Percentiles rank a stretch among this genome's conserved stretches.
These are phyloP conservation scores for Geodia barretti DNA, from an alignment of 37 sponge, comb jelly and placozoan species.

Conservation along the genomic window DNA sequence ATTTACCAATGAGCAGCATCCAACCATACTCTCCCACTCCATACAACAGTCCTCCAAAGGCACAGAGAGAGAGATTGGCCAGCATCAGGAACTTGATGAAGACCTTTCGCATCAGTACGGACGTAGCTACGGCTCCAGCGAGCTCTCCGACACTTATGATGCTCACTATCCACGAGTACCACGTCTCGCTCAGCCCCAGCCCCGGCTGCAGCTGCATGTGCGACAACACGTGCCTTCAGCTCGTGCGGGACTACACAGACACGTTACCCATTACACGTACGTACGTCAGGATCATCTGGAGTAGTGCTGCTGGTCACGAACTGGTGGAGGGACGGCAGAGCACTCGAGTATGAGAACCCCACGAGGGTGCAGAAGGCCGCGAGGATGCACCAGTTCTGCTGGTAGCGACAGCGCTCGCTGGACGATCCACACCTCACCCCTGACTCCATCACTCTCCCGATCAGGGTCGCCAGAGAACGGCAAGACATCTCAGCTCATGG, in stretches of 20 bases:
- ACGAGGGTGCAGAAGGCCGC: neutral
- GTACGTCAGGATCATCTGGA: conserved; percentile 6
- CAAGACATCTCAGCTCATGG: too few relatives aligned
- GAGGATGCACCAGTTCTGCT: conserved; percentile 50
- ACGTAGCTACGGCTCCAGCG: conserved; percentile 17
- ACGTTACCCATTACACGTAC: too few relatives aligned
- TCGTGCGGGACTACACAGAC: too few relatives aligned
- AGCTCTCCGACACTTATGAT: conserved; percentile 41
- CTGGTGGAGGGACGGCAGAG: conserved; percentile 42
- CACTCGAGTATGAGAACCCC: conserved; percentile 4
- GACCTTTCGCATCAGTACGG: neutral
- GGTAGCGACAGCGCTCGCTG: conserved; percentile 16
- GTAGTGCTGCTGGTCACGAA: conserved; percentile 39
- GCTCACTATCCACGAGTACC: conserved; percentile 32
- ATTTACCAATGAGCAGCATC: conserved; percentile 50
- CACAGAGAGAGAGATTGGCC: neutral
- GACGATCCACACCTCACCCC: too few relatives aligned
- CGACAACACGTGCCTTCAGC: too few relatives aligned
- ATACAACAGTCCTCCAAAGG: conserved; percentile 24
- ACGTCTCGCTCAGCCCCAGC: conserved; percentile 41
- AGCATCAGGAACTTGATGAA: conserved; percentile 23
- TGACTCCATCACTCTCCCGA: too few relatives aligned
- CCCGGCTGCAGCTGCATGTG: conserved; percentile 43
- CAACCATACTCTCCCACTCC: conserved; percentile 27
- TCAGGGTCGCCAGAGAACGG: too few relatives aligned